Base-by-base conservation (phyloP, 2,888 invertebrate genomes). In the Cryptops parisi region DNA sequence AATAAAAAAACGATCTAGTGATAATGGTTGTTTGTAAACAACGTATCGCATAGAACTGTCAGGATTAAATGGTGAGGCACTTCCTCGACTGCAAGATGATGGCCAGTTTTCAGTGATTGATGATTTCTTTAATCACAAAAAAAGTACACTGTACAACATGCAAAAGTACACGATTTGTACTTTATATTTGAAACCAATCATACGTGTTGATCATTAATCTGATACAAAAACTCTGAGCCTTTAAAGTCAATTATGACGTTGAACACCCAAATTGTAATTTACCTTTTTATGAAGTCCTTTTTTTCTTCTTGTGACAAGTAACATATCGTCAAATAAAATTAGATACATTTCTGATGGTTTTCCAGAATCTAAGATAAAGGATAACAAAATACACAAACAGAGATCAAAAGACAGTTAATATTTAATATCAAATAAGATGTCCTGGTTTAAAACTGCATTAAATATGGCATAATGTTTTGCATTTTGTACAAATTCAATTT, bases 271-370 rank as follows among this genome's bases (percentile, higher is more conserved):
- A 17, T 24, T 24, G 15, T 6, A 27, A 52, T 25, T 57, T 62
- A 73, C 73, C 65, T 74, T 74, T 67, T 74, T 71, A 47, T 70
- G 68, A 22, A 72, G 65, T 54, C 68, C 70, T 57, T 76, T 76
- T 64, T 77, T 78, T 43, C 73, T 65, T 62, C 75, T 70, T 0
- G 78, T 77, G 53, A 78, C 69, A 52, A 78, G 70, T 25, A 78
- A 68, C 70, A 78, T 76, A 62, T 78, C 78, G 60, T 78, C 78
- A 65, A 78, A 79, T 2, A 78, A 67, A 58, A 78, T 75, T 53
- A 77, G 70, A 62, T 76, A 76, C 64, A 77, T 73, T 61, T 78
- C 78, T 9, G 70, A 67, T 1, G 74, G 70, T 62, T 76, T 75
- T 38, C 76, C 74, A 33, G 73, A 68, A 62, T 78, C 78, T 56